Conservation (phyloP, 2,888 invertebrate species). For the Macroteleia sp. region DNA sequence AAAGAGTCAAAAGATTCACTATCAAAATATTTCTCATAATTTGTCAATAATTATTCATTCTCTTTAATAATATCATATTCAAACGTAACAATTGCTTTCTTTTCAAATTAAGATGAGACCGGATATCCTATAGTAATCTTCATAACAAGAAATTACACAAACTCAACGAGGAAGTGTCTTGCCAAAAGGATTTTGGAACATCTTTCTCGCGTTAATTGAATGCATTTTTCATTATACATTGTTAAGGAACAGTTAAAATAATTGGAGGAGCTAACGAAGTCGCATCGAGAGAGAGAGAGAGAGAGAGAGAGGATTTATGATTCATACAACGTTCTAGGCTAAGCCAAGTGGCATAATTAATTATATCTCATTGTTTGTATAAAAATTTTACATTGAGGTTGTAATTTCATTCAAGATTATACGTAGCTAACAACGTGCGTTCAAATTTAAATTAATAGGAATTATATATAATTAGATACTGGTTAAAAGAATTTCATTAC, state of each 20-base stretch:
- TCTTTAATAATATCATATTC: too few relatives aligned
- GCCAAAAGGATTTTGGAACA: neutral
- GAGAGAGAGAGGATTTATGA: too few relatives aligned
- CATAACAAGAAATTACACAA: neutral
- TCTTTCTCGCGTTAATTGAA: constrained; percentile 10
- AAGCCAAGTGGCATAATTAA: constrained; percentile 19
- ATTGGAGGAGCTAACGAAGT: constrained; percentile 16
- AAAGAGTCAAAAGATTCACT: too few relatives aligned
- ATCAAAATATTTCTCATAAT: too few relatives aligned
- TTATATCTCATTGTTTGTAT: constrained; percentile 31
- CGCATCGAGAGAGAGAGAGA: too few relatives aligned
- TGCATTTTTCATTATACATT: constrained; percentile 20
- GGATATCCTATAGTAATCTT: constrained; percentile 1
- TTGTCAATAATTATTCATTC: too few relatives aligned
- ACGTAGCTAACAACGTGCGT: constrained; percentile 11
- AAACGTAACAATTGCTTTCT: too few relatives aligned
- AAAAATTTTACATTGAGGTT: constrained; percentile 13
- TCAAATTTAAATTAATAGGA: constrained; percentile 17
- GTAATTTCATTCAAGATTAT: constrained; percentile 14
- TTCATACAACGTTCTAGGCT: constrained; percentile 10
- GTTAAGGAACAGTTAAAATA: constrained; percentile 24
- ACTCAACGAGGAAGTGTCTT: neutral
- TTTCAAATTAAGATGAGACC: neutral
- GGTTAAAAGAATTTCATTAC: constrained; percentile 19
- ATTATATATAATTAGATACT: neutral